A percentile compares a stretch with the other conserved stretches of the same genome.
phyloP scores from a whole-genome alignment of 2,888 invertebrate species.

The Trisateles emortualis region DNA sequence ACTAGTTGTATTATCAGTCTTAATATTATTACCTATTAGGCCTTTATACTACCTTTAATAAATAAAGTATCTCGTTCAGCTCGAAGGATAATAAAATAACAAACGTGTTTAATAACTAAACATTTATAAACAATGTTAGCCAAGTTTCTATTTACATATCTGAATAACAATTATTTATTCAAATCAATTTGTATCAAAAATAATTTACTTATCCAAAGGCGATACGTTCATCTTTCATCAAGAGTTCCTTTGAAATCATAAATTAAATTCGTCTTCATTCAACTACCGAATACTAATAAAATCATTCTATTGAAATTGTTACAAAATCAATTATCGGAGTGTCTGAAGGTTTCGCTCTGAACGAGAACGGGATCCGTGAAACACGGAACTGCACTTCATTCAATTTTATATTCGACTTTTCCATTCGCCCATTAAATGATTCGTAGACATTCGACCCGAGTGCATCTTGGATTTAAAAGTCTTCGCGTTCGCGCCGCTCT shows the following conservation, averaged over 20 bases:
- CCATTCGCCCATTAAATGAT: slow-evolving; percentile 49
- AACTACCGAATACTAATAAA: slow-evolving; percentile 45
- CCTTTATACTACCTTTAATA: too few species aligned
- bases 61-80: not conserved
- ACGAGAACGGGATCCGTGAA: slow-evolving; percentile 23
- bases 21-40: too few species aligned
- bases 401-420: slow-evolving; percentile 59
- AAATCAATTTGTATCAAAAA: slow-evolving; percentile 32
- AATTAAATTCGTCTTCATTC: slow-evolving; percentile 44
- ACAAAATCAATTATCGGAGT: slow-evolving; percentile 56
- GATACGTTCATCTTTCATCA: slow-evolving; percentile 28
- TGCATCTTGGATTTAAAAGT: slow-evolving; percentile 27
- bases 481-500: not conserved
- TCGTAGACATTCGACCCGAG: slow-evolving; percentile 38
- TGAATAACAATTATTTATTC: slow-evolving; percentile 33
- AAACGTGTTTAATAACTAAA: slow-evolving; percentile 23
- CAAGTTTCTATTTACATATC: slow-evolving; percentile 32
- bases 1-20: too few species aligned
- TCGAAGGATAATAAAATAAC: slow-evolving; percentile 20
- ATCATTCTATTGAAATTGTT: slow-evolving; percentile 54
- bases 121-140: slow-evolving; percentile 17
- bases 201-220: slow-evolving; percentile 28
- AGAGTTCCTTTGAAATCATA: slow-evolving; percentile 41
- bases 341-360: slow-evolving; percentile 40
- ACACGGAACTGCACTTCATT: slow-evolving; percentile 68